Evolutionary conservation across 2,797 vertebrate species (phyloP), one percentile per base, ranked within the genome.

Genomic region (Hemibagrus guttatus): DNA sequence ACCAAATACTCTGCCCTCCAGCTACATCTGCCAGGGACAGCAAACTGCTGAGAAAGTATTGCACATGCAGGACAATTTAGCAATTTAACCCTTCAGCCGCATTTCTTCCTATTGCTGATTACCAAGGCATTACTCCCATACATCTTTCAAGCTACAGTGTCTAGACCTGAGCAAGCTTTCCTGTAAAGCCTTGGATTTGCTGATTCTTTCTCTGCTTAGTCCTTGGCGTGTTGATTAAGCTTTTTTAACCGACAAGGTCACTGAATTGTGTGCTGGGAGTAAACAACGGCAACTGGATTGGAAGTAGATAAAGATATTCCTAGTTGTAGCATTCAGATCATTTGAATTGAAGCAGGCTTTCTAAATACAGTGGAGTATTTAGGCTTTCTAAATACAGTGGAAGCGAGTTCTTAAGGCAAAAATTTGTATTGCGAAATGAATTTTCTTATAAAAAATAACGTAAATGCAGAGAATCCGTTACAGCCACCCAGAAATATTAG

Each of bases 1-100:
- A 89, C 91, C 87, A 93, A 93, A 95, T 94, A 93, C 89, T 74
- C 88, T 88, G 91, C 87, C 81, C 89, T 89, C 90, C 89, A 91
- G 74, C 88, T 89, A 89, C 86, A 92, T 88, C 87, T 74, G 56
- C 35, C 42, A 72, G 66, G 64, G 71, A 81, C 31, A 14, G 35
- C 79, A 90, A 88, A 91, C 69, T 80, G 72, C 88, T 89, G 84
- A 85, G 58, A 75, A 76, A 66, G 84, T 69, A 87, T 59, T 59
- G 19, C 64, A 69, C 80, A 86, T 35, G 63, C 42, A 39, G 85
- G 83, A 59, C 39, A 49, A 79, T 86, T 90, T 79, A 90, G 81
- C 86, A 90, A 89, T 87, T 71, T 81, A 87, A 81, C 85, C 84
- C 84, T 80, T 79, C 52, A 28, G 66, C n/a, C 74, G 21, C 58